A percentile compares a stretch with the other conserved stretches of the same genome.
Conservation (phyloP, 2,113 vertebrate species). For the Alligator mississippiensis region DNA sequence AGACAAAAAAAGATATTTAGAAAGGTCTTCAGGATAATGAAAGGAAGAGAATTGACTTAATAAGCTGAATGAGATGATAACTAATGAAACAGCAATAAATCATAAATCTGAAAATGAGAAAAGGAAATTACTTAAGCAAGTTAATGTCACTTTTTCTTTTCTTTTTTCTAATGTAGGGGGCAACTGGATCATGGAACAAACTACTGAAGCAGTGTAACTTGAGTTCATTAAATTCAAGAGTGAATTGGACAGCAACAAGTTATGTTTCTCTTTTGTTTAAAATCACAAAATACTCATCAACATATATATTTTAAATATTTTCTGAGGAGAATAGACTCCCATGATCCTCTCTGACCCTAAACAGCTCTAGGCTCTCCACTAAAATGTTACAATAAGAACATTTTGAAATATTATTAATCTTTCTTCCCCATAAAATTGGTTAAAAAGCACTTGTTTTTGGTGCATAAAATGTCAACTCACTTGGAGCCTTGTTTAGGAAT, state of each 20-base stretch:
- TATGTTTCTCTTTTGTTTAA: neutral
- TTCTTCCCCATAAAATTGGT: neutral
- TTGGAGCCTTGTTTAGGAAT: neutral
- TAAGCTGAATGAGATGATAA: neutral
- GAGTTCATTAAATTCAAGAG: neutral
- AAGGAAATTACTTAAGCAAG: neutral
- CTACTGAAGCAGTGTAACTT: neutral
- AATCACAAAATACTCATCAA: neutral
- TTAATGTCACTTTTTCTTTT: neutral
- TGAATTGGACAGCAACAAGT: neutral
- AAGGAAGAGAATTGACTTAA: constrained; percentile 10
- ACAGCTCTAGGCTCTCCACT: neutral
- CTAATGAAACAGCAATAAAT: neutral
- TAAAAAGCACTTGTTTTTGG: neutral
- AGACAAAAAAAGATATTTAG: neutral
- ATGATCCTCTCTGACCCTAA: neutral
- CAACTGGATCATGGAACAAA: neutral
- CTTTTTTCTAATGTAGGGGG: neutral
- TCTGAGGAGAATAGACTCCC: neutral
- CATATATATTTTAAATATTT: neutral
- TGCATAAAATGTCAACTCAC: neutral
- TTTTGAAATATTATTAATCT: neutral
- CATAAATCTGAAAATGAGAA: neutral
- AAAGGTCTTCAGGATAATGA: neutral
- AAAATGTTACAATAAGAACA: constrained; percentile 18